Base-by-base conservation (phyloP, 2,888 invertebrate species). In the Epistrophe eligans region DNA sequence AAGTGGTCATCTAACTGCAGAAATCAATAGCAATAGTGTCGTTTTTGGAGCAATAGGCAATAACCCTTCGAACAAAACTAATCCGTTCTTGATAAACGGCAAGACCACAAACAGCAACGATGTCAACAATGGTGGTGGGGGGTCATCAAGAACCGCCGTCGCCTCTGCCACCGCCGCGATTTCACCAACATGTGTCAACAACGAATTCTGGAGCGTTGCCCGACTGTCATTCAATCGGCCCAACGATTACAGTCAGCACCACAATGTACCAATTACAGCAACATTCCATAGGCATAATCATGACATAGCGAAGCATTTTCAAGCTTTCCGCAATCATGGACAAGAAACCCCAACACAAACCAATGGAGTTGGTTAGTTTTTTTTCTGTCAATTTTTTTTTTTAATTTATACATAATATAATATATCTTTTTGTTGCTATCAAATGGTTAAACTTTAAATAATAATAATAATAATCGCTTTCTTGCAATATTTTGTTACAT, bases 261-360 rank as follows among this genome's bases (percentile, higher is more conserved):
- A 77, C 40, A 50, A 50, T 50, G 24, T 79, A 28, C 85, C 85
- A 9, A 40, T 82, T 10, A 79, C 77, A 10, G 82, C 85, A 9
- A 82, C 82, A 15, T 85, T 85, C 32, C 85, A 85, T 38, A 55
- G 74, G 19, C 85, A 85, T 5, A 77, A 82, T 38, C 82, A 85
- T 38, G 85, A 85, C n/a, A 85, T 85, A 35, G 71, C 85, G 50
- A 85, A 85, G 45, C 85, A 82, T 58, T 85, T 85, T 52, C 85
- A 85, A 38, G 70, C 77, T 38, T 85, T 85, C 9, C 73, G 85
- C 8, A 82, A 82, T 58, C 77, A 79, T 19, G 85, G 85, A 8
- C 82, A 85, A 35, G 85, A 85, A 38, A 85, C 82, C 0, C 57
- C 81, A 19, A 82, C 85, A 5, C 85, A 82, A 50, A 79, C 85